Evolutionary conservation across 2,888 invertebrate species (phyloP), one percentile per base, ranked within the genome.

Genomic region (Agrotis exclamationis): DNA sequence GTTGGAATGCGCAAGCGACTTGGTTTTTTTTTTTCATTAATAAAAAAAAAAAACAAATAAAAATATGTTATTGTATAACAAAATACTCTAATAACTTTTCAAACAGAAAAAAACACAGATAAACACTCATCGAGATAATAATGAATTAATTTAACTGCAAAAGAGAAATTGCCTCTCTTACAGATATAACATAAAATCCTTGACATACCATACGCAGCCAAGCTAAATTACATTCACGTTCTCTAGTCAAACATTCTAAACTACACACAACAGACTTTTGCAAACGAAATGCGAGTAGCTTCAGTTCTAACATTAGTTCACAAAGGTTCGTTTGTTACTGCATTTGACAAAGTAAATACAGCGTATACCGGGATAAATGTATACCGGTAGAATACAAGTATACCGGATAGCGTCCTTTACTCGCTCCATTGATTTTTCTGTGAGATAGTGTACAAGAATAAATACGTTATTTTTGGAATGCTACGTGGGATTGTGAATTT

Each of bases 261-360:
- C 47, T 24, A 44, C 45, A 44, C 24, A 54, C 39, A 54, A 66
- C 18, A 54, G 16, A 57, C 62, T 63, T 81, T 81, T 58, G 18
- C 13, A 76, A 69, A 76, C 77, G n/a, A 54, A 57, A 76, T 50
- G 20, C 70, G 45, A 65, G 33, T 28, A 51, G 39, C 56, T 58
- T 28, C 33, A 58, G 57, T 58, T 44, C 48, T 51, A 79, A 68
- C 79, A 79, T 79, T 73, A 80, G 76, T 56, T 83, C 67, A 80
- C 84, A 83, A 83, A 74, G 79, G n/a, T 62, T 50, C 44, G 75
- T 63, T 80, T 68, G 80, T 63, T 66, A 79, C 74, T 79, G 80
- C 79, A 79, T 74, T 83, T 74, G 80, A 80, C 79, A 79, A 83
- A 83, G 80, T 62, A 83, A 79, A 79, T 50, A 79, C 47, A 45